Base-by-base conservation (phyloP, 2,888 invertebrate genomes). In the Cerastis leucographa region DNA sequence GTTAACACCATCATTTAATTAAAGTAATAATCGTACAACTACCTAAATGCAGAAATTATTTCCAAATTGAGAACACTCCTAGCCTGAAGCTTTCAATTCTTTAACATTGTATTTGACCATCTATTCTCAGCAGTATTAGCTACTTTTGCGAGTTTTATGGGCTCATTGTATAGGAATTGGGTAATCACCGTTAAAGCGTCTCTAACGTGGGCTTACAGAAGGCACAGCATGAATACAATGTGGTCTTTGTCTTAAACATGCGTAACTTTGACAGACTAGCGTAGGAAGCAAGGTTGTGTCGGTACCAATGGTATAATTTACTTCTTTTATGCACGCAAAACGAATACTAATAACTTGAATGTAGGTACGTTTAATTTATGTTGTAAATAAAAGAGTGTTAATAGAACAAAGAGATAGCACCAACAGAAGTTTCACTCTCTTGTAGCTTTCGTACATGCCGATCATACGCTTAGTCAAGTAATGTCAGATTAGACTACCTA, bases 241-340 rank as follows among this genome's bases (percentile, higher is more conserved):
- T 61, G n/a, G 65, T 81, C 64, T 74, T 74, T 72, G 71, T 71
- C 65, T 84, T 29, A 59, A 72, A 81, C 70, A 81, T 71, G 70
- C 81, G 49, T 84, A 77, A 73, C 81, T 81, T 69, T 69, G 71
- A 79, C 61, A 78, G 81, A 75, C 64, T 56, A 72, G 85, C 80
- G 85, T 87, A 87, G 87, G 87, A 71, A 46, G 84, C 84, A 82
- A 87, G 87, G 87, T 67, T 87, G 67, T 46, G 44, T 61, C 71
- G 68, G 65, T 75, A 82, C 70, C 72, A 70, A 78, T 79, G 71
- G 62, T 80, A 80, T 86, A 78, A 78, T 74, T 81, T 78, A 78
- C 69, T 75, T 76, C 72, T 82, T 83, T 78, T 78, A 67, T 70
- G 71, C 59, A 74, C 62, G 69, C 71, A 51, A 74, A 71, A 51